Conservation (phyloP, 2,888 invertebrate genomes). For the Epistrophe grossulariae region DNA sequence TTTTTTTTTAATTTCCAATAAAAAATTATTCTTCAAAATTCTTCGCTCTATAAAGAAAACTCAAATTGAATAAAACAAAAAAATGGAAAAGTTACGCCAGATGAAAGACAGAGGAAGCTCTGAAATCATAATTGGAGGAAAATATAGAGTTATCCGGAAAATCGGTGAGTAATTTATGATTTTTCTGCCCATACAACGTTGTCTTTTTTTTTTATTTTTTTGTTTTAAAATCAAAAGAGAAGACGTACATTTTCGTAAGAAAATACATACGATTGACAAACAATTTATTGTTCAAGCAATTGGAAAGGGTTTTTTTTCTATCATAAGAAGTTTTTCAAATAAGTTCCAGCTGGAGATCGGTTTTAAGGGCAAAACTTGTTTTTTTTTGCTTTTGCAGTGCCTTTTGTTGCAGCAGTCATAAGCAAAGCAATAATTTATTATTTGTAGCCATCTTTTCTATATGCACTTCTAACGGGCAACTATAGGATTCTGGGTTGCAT, state of each 20-base stretch:
- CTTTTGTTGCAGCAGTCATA: too few relatives aligned
- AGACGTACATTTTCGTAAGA: slow-evolving; percentile 30
- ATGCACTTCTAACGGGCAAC: slow-evolving; percentile 24
- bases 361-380: slow-evolving; percentile 63
- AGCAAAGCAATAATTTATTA: slow-evolving; percentile 3
- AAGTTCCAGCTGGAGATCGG: slow-evolving; percentile 41
- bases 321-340: slow-evolving; percentile 23
- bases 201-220: slow-evolving; percentile 8
- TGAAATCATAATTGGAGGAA: slow-evolving; percentile 94
- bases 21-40: slow-evolving; percentile 66
- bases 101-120: slow-evolving; percentile 81
- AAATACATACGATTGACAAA: slow-evolving; percentile 13
- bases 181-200: slow-evolving; percentile 2
- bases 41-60: slow-evolving; percentile 47
- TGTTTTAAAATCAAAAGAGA: slow-evolving; percentile 2
- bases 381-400: slow-evolving; percentile 43
- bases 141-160: slow-evolving; percentile 97
- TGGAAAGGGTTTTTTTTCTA: not conserved
- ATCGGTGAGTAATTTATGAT: slow-evolving; percentile 87
- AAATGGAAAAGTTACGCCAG: slow-evolving; percentile 82
- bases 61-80: slow-evolving; percentile 63
- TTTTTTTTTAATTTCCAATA: slow-evolving; percentile 40
- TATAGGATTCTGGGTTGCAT: slow-evolving; percentile 13
- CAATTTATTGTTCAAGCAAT: not conserved
- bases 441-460: slow-evolving; percentile 63